These are phyloP conservation scores for Ctenopoma multispine DNA, from an alignment of 2,797 vertebrate species.

Conservation along the genomic window DNA sequence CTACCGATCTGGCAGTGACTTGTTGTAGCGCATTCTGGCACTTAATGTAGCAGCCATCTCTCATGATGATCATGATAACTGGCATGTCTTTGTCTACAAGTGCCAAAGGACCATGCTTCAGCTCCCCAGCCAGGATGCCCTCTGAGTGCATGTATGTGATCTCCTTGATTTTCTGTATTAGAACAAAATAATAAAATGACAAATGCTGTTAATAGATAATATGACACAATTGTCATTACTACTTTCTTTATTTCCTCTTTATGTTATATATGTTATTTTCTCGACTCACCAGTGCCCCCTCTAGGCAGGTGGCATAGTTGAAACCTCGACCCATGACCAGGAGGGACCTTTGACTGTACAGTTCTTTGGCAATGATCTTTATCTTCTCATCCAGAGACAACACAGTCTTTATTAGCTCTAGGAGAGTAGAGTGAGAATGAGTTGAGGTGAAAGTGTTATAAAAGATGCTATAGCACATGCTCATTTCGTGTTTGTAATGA, in stretches of 20 bases:
- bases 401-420: slow-evolving; percentile 93
- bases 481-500: neutral
- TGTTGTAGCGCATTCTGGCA: slow-evolving; percentile 97
- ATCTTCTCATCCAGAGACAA: slow-evolving; percentile 91
- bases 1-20: slow-evolving; percentile 92
- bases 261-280: neutral
- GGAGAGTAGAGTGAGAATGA: slow-evolving; percentile 3
- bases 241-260: neutral
- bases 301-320: slow-evolving; percentile 95
- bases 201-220: neutral
- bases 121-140: slow-evolving; percentile 95
- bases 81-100: slow-evolving; percentile 96
- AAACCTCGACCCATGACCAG: slow-evolving; percentile 96
- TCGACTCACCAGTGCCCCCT: slow-evolving; percentile 93
- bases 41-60: slow-evolving; percentile 92
- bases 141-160: slow-evolving; percentile 99
- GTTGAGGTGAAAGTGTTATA: neutral
- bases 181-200: neutral
- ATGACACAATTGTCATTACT: neutral
- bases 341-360: slow-evolving; percentile 91
- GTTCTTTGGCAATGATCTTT: slow-evolving; percentile 89
- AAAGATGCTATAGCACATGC: neutral
- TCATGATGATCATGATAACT: slow-evolving; percentile 97
- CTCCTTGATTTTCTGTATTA: slow-evolving; percentile 95
- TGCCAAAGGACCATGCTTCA: slow-evolving; percentile 95